Percentiles rank a stretch among this genome's conserved stretches.
These are phyloP conservation scores for Apogon hyalosoma DNA, from an alignment of 2,797 vertebrate species.

Conservation along the genomic window DNA sequence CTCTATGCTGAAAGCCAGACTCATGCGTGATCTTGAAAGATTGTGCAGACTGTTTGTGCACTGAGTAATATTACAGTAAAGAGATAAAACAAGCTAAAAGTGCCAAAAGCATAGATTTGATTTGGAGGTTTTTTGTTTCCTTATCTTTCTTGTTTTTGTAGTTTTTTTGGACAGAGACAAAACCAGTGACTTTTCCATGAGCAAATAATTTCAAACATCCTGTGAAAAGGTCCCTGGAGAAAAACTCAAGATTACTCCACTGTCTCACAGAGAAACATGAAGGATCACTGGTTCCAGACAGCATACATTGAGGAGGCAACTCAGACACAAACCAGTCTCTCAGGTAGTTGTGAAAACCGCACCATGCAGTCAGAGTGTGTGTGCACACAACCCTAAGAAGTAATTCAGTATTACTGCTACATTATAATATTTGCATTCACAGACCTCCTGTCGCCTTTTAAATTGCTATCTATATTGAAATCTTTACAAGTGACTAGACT, in stretches of 20 bases:
- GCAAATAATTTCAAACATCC: slow-evolving; percentile 4
- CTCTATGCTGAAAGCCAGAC: not conserved
- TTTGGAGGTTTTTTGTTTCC: no score
- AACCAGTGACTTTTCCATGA: not conserved
- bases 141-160: no score
- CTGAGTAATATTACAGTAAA: no score
- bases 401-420: slow-evolving; percentile 35
- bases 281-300: slow-evolving; percentile 44
- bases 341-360: slow-evolving; percentile 62
- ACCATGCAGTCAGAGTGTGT: slow-evolving; percentile 39
- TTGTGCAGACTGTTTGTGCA: not conserved
- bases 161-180: no score
- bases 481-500: not conserved
- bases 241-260: slow-evolving; percentile 21
- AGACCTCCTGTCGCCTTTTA: slow-evolving; percentile 23
- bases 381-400: slow-evolving; percentile 25
- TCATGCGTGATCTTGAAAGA: not conserved
- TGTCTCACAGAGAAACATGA: slow-evolving; percentile 8
- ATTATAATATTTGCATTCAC: slow-evolving; percentile 41
- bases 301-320: slow-evolving; percentile 34
- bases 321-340: slow-evolving; percentile 54
- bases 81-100: no score
- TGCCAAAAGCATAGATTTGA: no score
- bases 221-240: slow-evolving; percentile 8
- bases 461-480: slow-evolving; percentile 5